A percentile compares a stretch with the other conserved stretches of the same genome.
Conservation (phyloP, 2,888 invertebrate genomes). For the Pammene fasciana region DNA sequence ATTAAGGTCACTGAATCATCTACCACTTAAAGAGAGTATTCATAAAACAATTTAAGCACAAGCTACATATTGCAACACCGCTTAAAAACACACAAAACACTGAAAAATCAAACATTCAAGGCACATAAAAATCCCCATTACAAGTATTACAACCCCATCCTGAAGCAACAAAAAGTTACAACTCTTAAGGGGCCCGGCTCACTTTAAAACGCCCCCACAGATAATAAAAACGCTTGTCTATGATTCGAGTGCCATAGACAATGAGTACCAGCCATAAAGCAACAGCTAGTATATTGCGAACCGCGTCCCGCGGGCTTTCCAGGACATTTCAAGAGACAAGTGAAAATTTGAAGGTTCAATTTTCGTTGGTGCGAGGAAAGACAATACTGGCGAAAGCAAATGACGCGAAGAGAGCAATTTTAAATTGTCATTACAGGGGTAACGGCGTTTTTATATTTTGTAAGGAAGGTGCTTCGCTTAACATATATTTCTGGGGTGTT, state of each 20-base stretch:
- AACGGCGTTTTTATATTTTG: slow-evolving; percentile 73
- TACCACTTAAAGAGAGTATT: too few species aligned
- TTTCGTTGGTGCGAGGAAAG: slow-evolving; percentile 56
- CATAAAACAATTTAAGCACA: too few species aligned
- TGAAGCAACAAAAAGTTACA: slow-evolving; percentile 62
- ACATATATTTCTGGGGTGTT: slow-evolving; percentile 62
- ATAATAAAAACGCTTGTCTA: slow-evolving; percentile 80
- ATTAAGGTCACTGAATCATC: too few species aligned
- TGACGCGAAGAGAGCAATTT: slow-evolving; percentile 73
- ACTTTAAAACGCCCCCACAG: slow-evolving; percentile 77
- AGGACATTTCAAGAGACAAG: neutral
- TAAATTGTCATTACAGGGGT: slow-evolving; percentile 79
- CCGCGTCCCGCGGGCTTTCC: slow-evolving; percentile 41
- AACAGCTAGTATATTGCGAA: slow-evolving; percentile 54
- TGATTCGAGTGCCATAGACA: slow-evolving; percentile 71
- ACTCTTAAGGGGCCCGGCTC: slow-evolving; percentile 71
- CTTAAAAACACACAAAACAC: slow-evolving; percentile 22
- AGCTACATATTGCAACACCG: neutral
- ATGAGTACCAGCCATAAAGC: slow-evolving; percentile 73
- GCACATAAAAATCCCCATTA: slow-evolving; percentile 43
- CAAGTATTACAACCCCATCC: slow-evolving; percentile 62
- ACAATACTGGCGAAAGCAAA: slow-evolving; percentile 70
- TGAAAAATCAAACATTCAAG: slow-evolving; percentile 45
- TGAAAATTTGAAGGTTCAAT: slow-evolving; percentile 46
- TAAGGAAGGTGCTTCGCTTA: slow-evolving; percentile 67